These are phyloP conservation scores for Hybos culiciformis DNA, from an alignment of 2,888 invertebrate species.

Conservation along the genomic window DNA sequence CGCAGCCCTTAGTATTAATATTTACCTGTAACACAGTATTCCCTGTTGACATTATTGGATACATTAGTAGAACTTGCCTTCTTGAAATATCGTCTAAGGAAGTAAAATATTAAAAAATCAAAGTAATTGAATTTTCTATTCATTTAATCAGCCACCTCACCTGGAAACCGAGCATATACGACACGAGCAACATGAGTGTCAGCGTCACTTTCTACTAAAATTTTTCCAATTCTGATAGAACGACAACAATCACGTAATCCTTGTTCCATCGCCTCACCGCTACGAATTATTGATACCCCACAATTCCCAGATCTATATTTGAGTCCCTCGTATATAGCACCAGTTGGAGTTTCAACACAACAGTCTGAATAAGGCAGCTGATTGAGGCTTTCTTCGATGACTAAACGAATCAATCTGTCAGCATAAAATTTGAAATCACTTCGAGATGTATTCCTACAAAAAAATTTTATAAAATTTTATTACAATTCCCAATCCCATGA, in stretches of 20 bases:
- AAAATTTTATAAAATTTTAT: slow-evolving; percentile 1
- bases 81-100: too few relatives aligned
- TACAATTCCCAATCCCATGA: too few relatives aligned
- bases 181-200: slow-evolving; percentile 95
- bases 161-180: slow-evolving; percentile 94
- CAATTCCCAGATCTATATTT: slow-evolving; percentile 96
- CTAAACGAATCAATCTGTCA: slow-evolving; percentile 89
- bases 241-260: slow-evolving; percentile 92
- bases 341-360: slow-evolving; percentile 83
- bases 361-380: slow-evolving; percentile 82
- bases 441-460: slow-evolving; percentile 67
- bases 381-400: slow-evolving; percentile 96
- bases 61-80: slow-evolving; percentile 86
- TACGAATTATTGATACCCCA: slow-evolving; percentile 91
- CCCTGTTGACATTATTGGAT: slow-evolving; percentile 98
- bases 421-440: slow-evolving; percentile 99
- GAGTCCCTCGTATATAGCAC: slow-evolving; percentile 74
- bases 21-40: slow-evolving; percentile 75
- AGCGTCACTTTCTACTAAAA: slow-evolving; percentile 89
- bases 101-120: too few relatives aligned
- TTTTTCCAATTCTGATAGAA: slow-evolving; percentile 96
- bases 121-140: too few relatives aligned
- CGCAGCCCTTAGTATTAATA: neutral
- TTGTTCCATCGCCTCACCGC: slow-evolving; percentile 94
- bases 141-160: slow-evolving; percentile 55